Base-by-base conservation (phyloP, 2,113 vertebrate species). In the Pogona vitticeps region DNA sequence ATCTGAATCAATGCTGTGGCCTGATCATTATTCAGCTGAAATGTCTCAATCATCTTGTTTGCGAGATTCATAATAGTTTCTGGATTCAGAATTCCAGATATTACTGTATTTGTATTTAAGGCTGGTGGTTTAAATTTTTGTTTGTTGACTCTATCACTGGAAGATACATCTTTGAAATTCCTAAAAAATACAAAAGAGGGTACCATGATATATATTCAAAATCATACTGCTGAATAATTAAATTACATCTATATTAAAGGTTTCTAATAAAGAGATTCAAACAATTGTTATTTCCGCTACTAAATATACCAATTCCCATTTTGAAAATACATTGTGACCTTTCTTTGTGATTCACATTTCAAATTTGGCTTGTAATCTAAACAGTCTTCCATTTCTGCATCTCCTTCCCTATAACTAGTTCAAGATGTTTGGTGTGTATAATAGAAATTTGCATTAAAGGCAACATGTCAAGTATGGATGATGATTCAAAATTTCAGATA, bases 11-110 rank as follows among this genome's bases (percentile, higher is more conserved):
- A 91, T 0, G 96, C 94, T 0, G 88, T 5, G 0, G 95, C 95
- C 88, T 97, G 97, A 83, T 96, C 97, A 0, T 89, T 61, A 86
- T 97, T 97, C 87, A 97, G 26, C 0, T 87, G 91, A 90, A 97
- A 95, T 0, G 1, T 87, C 5, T 92, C 82, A 84, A 96, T 94
- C 83, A 96, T 92, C 68, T 95, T 93, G 7, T 56, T 15, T 13
- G 95, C 96, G 78, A 96, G 75, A 40, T n/a, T 90, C 87, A 95
- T 1, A 0, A 94, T 86, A 65, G 82, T 91, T 67, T 82, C 92
- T 21, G 82, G 3, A 85, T 92, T 91, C 59, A 94, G 84, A 1
- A 93, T 88, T 46, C 93, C 90, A 28, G 14, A 28, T 63, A 10
- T 87, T 67, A 23, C 18, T 1, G 56, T 83, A 13, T 88, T 94